These are phyloP conservation scores for Cistogaster globosa DNA, from an alignment of 2,888 invertebrate genomes.

Conservation along the genomic window DNA sequence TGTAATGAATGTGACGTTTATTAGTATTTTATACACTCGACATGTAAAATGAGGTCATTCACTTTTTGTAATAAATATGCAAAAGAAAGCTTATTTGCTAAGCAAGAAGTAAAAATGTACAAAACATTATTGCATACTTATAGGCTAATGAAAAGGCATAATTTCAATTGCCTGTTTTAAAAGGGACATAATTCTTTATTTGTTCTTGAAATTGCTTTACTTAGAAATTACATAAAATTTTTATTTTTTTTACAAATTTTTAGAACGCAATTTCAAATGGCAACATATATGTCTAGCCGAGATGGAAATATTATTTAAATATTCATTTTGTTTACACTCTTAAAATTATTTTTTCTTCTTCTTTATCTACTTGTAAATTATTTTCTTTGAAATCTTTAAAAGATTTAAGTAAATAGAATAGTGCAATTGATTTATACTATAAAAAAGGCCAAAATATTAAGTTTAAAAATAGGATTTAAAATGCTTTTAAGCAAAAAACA, in stretches of 20 bases:
- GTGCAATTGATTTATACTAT: too few species aligned
- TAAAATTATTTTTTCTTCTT: neutral
- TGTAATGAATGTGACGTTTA: constrained; percentile 35
- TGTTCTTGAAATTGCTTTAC: constrained; percentile 41
- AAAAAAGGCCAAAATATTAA: too few species aligned
- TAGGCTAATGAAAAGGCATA: constrained; percentile 28
- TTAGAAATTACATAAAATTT: neutral
- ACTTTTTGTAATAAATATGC: constrained; percentile 52
- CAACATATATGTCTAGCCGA: constrained; percentile 33
- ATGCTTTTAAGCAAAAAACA: too few species aligned
- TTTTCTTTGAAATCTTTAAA: too few species aligned
- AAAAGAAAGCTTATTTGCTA: constrained; percentile 26
- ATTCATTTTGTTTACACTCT: neutral
- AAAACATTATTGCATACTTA: constrained; percentile 48
- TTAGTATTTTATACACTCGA: constrained; percentile 15
- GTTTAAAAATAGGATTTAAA: too few species aligned
- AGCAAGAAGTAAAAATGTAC: neutral
- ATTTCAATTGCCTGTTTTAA: constrained; percentile 37
- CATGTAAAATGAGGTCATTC: constrained; percentile 70
- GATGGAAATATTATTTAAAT: constrained; percentile 7
- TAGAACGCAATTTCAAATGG: neutral
- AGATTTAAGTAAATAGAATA: too few species aligned
- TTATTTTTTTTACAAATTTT: neutral
- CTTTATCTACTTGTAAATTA: too few species aligned
- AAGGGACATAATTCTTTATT: constrained; percentile 28